These are phyloP conservation scores for Nymphicus hollandicus DNA, from an alignment of 2,113 vertebrate genomes.

Conservation along the genomic window DNA sequence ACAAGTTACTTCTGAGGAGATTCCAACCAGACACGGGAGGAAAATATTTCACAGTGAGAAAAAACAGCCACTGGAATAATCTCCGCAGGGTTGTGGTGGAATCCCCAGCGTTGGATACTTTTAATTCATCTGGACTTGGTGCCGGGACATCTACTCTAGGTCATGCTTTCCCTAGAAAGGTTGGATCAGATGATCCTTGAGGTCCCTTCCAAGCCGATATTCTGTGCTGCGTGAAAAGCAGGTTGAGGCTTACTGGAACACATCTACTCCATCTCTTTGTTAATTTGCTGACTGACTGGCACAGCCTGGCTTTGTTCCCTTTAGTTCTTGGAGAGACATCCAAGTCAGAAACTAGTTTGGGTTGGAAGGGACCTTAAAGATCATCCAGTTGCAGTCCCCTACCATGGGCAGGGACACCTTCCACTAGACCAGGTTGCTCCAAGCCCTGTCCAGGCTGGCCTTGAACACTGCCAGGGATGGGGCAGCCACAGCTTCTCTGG, in stretches of 20 bases:
- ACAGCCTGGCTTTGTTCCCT: neutral
- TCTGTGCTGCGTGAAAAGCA: neutral
- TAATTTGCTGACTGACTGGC: neutral
- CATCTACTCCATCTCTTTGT: rapidly evolving
- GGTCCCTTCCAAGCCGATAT: neutral
- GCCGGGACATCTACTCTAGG: neutral
- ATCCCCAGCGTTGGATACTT: neutral
- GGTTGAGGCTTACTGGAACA: neutral
- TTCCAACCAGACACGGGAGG: neutral
- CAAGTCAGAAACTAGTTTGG: neutral
- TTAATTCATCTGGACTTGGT: neutral
- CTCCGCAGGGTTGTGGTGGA: neutral
- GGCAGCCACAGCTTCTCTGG: neutral
- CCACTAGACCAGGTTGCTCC: neutral
- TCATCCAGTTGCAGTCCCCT: neutral
- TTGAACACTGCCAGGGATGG: neutral
- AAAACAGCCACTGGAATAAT: neutral
- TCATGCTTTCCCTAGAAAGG: neutral
- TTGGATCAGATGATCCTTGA: neutral
- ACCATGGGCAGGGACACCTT: neutral
- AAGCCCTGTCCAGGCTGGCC: neutral
- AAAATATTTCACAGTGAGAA: neutral
- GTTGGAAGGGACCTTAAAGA: neutral
- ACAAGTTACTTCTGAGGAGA: neutral
- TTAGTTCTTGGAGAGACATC: neutral